Evolutionary conservation across 2,113 vertebrate genomes (phyloP).

Genomic region (Xiphophorus couchianus): DNA sequence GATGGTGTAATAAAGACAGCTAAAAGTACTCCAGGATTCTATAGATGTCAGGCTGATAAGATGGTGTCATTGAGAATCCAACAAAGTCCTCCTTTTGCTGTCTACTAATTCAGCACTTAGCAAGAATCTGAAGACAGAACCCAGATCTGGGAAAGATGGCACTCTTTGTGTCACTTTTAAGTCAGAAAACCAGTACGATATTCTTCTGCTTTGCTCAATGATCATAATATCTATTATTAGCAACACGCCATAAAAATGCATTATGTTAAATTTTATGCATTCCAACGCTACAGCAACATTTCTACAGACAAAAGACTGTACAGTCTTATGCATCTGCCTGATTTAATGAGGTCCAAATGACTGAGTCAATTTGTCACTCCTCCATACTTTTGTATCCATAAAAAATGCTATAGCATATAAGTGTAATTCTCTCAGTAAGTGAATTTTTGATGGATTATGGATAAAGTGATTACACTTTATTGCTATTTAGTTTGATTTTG

Average conservation of each 20-base stretch:
- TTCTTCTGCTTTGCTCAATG: neutral
- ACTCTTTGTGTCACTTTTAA: no score
- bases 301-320: neutral
- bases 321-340: neutral
- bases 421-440: neutral
- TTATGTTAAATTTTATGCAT: neutral
- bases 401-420: neutral
- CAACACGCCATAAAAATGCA: neutral
- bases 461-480: neutral
- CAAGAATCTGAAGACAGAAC: no score
- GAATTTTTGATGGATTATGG: neutral
- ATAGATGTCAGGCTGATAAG: neutral
- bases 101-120: no score
- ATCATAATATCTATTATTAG: neutral
- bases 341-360: neutral
- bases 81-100: no score
- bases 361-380: neutral
- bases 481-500: no score
- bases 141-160: no score
- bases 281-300: neutral
- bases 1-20: neutral
- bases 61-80: neutral
- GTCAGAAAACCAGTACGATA: neutral
- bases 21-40: neutral
- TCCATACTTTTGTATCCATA: no score